phyloP scores from a whole-genome alignment of 2,797 vertebrate species.

The Paguma larvata region DNA sequence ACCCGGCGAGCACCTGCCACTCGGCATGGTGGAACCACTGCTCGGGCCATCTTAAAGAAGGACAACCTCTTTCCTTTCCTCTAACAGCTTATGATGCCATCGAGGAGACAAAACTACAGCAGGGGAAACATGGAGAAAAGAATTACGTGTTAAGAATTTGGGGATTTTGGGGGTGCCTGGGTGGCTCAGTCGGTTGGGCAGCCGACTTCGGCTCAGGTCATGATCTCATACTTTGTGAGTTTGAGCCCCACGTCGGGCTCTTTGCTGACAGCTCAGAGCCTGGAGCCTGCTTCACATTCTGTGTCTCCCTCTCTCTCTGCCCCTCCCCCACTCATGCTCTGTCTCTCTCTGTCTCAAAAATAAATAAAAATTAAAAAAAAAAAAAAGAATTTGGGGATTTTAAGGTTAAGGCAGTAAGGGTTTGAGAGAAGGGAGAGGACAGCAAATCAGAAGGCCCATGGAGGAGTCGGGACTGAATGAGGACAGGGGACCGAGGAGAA shows the following conservation, averaged over 20 bases:
- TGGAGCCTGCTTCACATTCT: too few relatives aligned
- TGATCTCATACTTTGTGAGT: too few relatives aligned
- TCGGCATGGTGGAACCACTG: not conserved
- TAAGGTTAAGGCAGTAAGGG: not conserved
- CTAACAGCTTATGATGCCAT: not conserved
- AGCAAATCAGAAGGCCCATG: not conserved
- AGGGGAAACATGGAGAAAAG: not conserved
- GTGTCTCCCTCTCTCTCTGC: too few relatives aligned
- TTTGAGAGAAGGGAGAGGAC: not conserved
- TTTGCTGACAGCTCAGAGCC: too few relatives aligned
- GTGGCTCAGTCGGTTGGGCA: too few relatives aligned
- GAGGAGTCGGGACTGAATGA: not conserved
- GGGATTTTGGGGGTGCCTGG: too few relatives aligned
- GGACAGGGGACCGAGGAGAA: not conserved
- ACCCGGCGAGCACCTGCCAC: too few relatives aligned
- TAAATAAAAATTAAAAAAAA: too few relatives aligned
- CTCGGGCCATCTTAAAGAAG: not conserved
- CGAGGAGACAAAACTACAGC: not conserved
- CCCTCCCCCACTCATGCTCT: too few relatives aligned
- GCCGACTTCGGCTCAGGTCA: too few relatives aligned
- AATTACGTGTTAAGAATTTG: not conserved
- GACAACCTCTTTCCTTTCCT: not conserved
- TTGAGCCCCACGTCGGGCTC: too few relatives aligned
- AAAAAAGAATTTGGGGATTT: not conserved
- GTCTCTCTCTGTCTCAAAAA: too few relatives aligned